Evolutionary conservation across 30 jellyfish, hydroid and myxozoan species (phyloP).

Genomic region (Calvadosia cruxmelitensis): DNA sequence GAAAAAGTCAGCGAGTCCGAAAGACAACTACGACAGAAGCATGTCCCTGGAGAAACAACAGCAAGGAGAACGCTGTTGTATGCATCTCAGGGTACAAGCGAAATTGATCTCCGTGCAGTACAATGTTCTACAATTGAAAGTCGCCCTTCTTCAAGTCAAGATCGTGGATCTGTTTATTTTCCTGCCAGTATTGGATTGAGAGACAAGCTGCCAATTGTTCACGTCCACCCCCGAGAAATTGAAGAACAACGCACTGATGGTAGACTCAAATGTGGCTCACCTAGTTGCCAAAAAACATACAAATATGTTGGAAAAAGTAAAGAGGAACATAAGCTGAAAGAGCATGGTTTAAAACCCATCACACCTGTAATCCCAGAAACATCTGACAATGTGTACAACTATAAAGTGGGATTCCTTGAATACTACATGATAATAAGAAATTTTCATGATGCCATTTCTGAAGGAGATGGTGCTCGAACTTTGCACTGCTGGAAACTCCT

Average conservation of each 20-base stretch:
- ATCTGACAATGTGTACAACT: conserved; percentile 9
- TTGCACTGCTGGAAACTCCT: conserved; percentile 25
- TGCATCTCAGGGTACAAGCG: not conserved
- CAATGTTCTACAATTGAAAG: no score
- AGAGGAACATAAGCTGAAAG: conserved; percentile 5
- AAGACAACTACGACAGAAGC: no score
- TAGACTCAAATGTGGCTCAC: conserved; percentile 9
- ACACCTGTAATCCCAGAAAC: not conserved
- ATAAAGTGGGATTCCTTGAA: conserved; percentile 29
- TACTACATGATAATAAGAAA: conserved; percentile 24
- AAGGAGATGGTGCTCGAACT: conserved; percentile 40
- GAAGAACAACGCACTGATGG: conserved; percentile 5
- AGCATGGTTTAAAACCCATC: not conserved
- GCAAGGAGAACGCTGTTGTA: not conserved
- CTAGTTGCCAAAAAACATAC: conserved; percentile 12
- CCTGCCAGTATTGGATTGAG: no score
- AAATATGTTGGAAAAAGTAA: conserved; percentile 10
- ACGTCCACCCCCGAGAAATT: not conserved
- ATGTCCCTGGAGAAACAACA: no score
- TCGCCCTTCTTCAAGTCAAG: no score
- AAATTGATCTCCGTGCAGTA: not conserved
- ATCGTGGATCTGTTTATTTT: no score
- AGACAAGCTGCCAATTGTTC: no score
- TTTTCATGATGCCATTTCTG: conserved; percentile 33
- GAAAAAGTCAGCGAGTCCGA: not conserved